phyloP scores from a whole-genome alignment of 2,888 invertebrate genomes.

The Parthenolecanium corni region DNA sequence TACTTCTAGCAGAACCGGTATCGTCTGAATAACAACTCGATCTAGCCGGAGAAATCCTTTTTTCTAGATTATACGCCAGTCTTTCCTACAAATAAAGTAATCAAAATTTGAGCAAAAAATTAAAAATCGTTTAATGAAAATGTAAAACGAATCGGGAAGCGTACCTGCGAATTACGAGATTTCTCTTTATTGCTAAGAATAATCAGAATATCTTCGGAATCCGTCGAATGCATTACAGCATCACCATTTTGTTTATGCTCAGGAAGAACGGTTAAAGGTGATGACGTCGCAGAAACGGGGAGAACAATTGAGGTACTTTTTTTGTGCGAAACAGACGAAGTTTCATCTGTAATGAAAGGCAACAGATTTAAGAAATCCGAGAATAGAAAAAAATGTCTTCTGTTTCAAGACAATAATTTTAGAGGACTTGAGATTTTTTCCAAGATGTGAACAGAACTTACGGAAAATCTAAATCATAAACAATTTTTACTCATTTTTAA shows the following conservation, averaged over 20 bases:
- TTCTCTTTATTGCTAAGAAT: conserved; percentile 34
- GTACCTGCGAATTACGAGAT: conserved; percentile 19
- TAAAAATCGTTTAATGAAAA: not conserved
- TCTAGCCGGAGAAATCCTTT: conserved; percentile 49
- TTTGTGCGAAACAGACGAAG: conserved; percentile 1
- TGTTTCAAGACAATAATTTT: too few species aligned
- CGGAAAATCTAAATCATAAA: too few species aligned
- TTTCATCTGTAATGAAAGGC: not conserved
- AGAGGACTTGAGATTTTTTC: not conserved
- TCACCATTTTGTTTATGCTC: conserved; percentile 32
- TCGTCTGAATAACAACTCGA: conserved; percentile 39
- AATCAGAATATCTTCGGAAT: conserved; percentile 38
- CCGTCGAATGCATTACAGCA: conserved; percentile 32
- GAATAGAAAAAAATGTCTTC: too few species aligned
- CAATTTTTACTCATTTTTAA: too few species aligned
- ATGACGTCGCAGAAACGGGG: conserved; percentile 15
- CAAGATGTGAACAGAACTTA: too few species aligned
- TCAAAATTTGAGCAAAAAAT: not conserved
- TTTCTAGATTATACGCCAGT: conserved; percentile 17
- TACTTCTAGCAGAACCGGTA: conserved; percentile 32
- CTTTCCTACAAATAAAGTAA: conserved; percentile 3
- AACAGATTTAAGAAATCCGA: not conserved
- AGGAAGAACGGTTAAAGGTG: conserved; percentile 20
- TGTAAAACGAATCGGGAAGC: not conserved
- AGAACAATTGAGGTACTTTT: conserved; percentile 22